phyloP scores from a whole-genome alignment of 2,888 invertebrate genomes.

The Apoda limacodes region DNA sequence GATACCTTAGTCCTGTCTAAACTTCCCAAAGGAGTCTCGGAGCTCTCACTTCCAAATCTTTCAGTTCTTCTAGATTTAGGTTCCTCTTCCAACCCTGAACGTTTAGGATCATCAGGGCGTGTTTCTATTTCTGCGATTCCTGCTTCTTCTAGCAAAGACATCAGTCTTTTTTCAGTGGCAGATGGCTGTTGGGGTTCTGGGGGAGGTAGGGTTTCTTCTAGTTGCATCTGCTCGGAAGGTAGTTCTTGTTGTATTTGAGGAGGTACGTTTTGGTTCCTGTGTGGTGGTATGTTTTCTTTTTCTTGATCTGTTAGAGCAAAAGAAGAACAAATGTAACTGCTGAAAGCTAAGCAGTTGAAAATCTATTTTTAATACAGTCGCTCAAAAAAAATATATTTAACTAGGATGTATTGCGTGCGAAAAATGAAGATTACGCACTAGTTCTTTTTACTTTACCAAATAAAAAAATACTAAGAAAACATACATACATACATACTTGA shows the following conservation, averaged over 20 bases:
- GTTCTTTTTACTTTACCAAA: no score
- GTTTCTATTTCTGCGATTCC: conserved; percentile 34
- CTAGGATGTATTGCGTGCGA: no score
- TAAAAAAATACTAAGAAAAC: no score
- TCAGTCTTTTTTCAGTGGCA: conserved; percentile 24
- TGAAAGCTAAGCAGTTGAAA: no score
- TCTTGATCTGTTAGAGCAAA: conserved; percentile 25
- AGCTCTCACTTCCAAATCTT: conserved; percentile 26
- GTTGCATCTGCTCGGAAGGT: not conserved
- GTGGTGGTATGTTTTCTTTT: conserved; percentile 40
- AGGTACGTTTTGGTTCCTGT: conserved; percentile 25
- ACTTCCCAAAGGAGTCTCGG: conserved; percentile 50
- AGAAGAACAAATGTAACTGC: conserved; percentile 21
- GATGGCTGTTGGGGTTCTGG: conserved; percentile 6
- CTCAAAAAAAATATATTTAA: no score
- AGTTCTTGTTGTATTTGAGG: not conserved
- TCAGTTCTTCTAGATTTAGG: not conserved
- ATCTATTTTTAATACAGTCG: no score
- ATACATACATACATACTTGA: no score
- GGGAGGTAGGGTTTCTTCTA: no score
- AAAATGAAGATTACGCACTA: no score
- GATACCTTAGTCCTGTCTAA: conserved; percentile 55
- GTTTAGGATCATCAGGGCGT: not conserved
- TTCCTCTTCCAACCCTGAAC: not conserved
- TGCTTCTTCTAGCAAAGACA: conserved; percentile 34